Base-by-base conservation (phyloP, 2,888 invertebrate genomes). In the Ditula angustiorana region DNA sequence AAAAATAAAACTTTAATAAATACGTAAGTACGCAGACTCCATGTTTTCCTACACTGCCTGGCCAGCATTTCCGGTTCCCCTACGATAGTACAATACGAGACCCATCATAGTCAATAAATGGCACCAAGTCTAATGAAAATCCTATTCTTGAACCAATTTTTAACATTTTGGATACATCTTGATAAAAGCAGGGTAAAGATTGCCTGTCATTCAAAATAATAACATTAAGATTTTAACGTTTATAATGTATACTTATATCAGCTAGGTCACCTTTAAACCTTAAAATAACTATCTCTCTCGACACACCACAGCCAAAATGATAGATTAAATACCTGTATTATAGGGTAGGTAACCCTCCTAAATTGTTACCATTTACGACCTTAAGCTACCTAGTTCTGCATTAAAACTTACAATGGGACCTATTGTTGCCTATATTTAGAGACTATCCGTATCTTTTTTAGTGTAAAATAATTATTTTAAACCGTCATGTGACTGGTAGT, bases 151-250 rank as follows among this genome's bases (percentile, higher is more conserved):
- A 87, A 88, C 86, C 88, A 89, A 87, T 87, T 86, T 87, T 81
- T 57, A 72, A 76, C 76, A 74, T 83, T 85, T 84, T 86, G 75
- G 77, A 86, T 79, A 82, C 77, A 75, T 87, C 85, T 83, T 83
- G 84, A 84, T 83, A 81, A 83, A 87, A 85, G 85, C 91, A 90
- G 90, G 90, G 90, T 90, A 90, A 80, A 69, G 77, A 80, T 83
- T 88, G 90, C 91, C 88, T 90, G 86, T 82, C 83, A 82, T 80
- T 84, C 80, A 79, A 75, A 77, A 78, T 80, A 81, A 79, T 83
- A 81, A 80, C 78, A 83, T 79, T 82, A 85, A 83, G 82, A 74
- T 76, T 73, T 79, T 80, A 80, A 79, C 37, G 53, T 64, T 64
- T 80, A 77, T 74, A 75, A 58, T 37, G 35, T 64, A 63, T 26